Conservation (phyloP, 2,888 invertebrate species). For the Eumacrocentrus americanus region DNA sequence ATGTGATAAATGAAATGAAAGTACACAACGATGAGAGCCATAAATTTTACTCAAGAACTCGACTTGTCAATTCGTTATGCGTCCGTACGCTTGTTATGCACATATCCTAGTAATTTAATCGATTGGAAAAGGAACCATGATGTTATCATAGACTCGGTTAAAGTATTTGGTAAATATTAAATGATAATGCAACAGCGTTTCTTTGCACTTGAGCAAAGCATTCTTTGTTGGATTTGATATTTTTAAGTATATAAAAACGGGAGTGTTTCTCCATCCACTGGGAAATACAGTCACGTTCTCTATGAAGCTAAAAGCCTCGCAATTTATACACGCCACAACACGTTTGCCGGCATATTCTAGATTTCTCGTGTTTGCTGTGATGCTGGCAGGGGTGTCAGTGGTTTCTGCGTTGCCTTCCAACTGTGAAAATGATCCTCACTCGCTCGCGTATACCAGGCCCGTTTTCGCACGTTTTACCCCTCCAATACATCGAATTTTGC, state of each 20-base stretch:
- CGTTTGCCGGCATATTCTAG: conserved; percentile 4
- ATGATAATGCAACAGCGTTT: too few relatives aligned
- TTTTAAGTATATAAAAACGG: neutral
- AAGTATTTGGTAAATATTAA: too few relatives aligned
- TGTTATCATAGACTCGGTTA: too few relatives aligned
- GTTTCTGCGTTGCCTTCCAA: conserved; percentile 15
- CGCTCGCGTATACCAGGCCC: neutral
- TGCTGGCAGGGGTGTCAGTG: conserved; percentile 7
- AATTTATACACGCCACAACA: conserved; percentile 7
- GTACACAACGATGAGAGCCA: too few relatives aligned
- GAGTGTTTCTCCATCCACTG: neutral
- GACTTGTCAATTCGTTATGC: too few relatives aligned
- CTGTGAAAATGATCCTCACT: conserved; percentile 15
- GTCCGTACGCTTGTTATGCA: too few relatives aligned
- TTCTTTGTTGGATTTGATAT: too few relatives aligned
- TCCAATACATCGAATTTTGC: conserved; percentile 9
- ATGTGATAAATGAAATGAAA: too few relatives aligned
- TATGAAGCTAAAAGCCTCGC: conserved; percentile 9
- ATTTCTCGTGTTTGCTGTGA: conserved; percentile 23
- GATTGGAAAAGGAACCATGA: too few relatives aligned
- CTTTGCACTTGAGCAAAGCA: too few relatives aligned
- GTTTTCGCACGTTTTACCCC: conserved; percentile 4
- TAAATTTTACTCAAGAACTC: too few relatives aligned
- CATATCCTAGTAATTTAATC: too few relatives aligned
- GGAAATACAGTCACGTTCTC: conserved; percentile 1